A percentile compares a stretch with the other conserved stretches of the same genome.
These are phyloP conservation scores for Heliothis virescens DNA, from an alignment of 1,140 invertebrate genomes.

Conservation along the genomic window DNA sequence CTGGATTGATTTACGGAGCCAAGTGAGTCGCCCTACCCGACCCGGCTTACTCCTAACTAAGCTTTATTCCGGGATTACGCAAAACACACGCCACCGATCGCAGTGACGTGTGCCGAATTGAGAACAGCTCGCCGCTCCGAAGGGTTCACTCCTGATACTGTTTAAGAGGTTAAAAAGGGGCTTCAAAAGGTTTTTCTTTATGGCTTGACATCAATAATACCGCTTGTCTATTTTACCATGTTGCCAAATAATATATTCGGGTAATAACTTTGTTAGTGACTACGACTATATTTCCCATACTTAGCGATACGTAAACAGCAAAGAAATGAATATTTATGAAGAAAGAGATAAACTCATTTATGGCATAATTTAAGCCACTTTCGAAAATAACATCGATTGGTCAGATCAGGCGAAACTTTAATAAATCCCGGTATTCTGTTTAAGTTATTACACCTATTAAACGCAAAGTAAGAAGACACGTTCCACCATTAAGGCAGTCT, in stretches of 20 bases:
- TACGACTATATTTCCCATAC: conserved; percentile 7
- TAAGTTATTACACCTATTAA: conserved; percentile 86
- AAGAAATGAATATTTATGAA: conserved; percentile 44
- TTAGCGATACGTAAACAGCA: conserved; percentile 12
- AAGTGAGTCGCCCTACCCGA: conserved; percentile 72
- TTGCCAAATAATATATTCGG: conserved; percentile 28
- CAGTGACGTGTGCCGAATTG: conserved; percentile 69
- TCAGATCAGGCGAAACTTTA: conserved; percentile 58
- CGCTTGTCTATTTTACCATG: background rate
- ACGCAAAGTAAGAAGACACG: conserved; percentile 82
- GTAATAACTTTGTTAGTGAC: conserved; percentile 10
- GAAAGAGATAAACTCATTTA: conserved; percentile 42
- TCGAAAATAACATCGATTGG: conserved; percentile 48
- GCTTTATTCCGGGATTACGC: conserved; percentile 73
- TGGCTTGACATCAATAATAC: background rate
- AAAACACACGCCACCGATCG: conserved; percentile 68
- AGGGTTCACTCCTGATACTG: conserved; percentile 8
- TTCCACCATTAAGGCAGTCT: conserved; percentile 79
- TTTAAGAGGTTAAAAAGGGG: conserved; percentile 5
- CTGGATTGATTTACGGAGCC: conserved; percentile 79
- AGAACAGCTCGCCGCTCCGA: conserved; percentile 47
- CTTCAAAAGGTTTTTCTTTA: background rate
- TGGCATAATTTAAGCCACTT: conserved; percentile 43
- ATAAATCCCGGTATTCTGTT: conserved; percentile 77
- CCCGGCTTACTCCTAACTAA: conserved; percentile 74